Base-by-base conservation (phyloP, 2,888 invertebrate genomes). In the Syrphus vitripennis region DNA sequence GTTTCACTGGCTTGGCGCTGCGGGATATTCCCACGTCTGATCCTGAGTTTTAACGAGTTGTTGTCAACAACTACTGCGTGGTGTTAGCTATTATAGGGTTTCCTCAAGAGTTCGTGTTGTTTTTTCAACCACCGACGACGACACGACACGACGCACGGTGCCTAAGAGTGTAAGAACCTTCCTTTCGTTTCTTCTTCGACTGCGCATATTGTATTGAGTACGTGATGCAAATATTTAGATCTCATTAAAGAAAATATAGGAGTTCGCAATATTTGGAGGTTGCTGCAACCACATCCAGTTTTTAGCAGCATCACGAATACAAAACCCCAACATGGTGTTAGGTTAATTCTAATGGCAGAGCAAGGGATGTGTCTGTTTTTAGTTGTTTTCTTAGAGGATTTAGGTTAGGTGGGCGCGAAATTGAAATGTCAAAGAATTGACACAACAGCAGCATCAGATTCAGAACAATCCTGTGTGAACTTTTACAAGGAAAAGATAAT, bases 181-280 rank as follows among this genome's bases (percentile, higher is more conserved):
- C 42, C 34, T 7, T 65, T 65, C 65, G 9, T 45, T 45, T 65
- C 19, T 14, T 31, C 59, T 21, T 42, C 7, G 59, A 19, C 19
- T 34, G 21, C 12, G 45, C 48, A 31, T 67, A 26, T 45, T 31
- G 45, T 69, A 57, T 31, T 29, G 55, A 34, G 34, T 70, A 83
- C 83, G 83, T 83, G 83, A 67, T 69, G 77, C 53, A 61, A 72
- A 83, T 83, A 83, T 83, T 83, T 74, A 69, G 65, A 59, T 63
- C 61, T 78, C 72, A 83, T 83, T 83, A 83, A 53, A 45, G 45
- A 45, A 67, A 53, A 69, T 34, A 21, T 34, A 21, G 12, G 57
- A 34, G 57, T 14, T 57, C 19, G 31, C n/a, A n/a, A n/a, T n/a
- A n/a, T n/a, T n/a, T n/a, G n/a, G n/a, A n/a, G n/a, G 59, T 21